A percentile compares a stretch with the other conserved stretches of the same genome.
These are phyloP conservation scores for Lacerta bilineata DNA, from an alignment of 2,797 vertebrate species.

Conservation along the genomic window DNA sequence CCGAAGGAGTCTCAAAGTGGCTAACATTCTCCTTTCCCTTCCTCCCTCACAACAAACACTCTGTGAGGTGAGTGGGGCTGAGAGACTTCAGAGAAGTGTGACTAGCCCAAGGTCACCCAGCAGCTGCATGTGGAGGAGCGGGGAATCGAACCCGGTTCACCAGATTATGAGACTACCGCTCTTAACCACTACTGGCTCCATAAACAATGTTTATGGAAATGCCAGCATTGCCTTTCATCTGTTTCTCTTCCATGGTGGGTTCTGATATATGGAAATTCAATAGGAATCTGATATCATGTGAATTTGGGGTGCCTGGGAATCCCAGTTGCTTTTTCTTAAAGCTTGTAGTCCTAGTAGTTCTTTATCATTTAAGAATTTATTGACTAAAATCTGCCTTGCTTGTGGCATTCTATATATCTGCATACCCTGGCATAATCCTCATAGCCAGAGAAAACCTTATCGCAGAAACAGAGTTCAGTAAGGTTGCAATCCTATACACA, in stretches of 20 bases:
- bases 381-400: no score
- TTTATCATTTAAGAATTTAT: neutral
- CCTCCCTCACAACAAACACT: no score
- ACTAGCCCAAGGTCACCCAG: no score
- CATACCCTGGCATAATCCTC: neutral
- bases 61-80: no score
- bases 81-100: no score
- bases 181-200: no score
- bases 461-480: neutral
- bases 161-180: no score
- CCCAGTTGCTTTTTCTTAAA: neutral
- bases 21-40: no score
- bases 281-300: neutral
- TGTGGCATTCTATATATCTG: no score
- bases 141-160: no score
- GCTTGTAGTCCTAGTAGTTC: neutral
- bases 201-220: accelerated
- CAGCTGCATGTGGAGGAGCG: no score
- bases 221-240: neutral
- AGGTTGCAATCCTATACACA: neutral
- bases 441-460: neutral
- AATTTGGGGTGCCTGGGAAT: neutral
- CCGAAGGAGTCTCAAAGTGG: no score
- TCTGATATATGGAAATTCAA: neutral
- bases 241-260: neutral